Evolutionary conservation across 2,797 vertebrate species (phyloP), one percentile per base, ranked within the genome.

Genomic region (Phoxinus dragarum): DNA sequence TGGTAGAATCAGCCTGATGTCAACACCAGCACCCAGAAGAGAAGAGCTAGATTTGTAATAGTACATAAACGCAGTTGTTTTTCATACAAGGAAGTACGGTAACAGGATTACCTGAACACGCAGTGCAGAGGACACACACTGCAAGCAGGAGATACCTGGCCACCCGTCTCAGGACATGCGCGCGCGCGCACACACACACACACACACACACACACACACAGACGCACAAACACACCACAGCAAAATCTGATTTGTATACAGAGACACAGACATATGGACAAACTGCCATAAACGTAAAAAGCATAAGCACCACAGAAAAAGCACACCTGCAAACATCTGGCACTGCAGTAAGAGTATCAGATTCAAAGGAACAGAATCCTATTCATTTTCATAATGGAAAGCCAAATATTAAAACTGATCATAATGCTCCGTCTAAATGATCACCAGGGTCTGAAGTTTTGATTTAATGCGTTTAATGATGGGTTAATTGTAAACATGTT

Each of bases 121-220:
- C 56, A 87, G 89, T 87, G 91, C 92, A 92, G 94, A 92, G 92
- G 92, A 92, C 93, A 92, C 92, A 92, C 93, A 93, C 94, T 90
- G 89, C 93, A 94, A 95, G 93, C 95, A 91, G 93, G 87, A 88
- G 93, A 94, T 92, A 92, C 91, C 92, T 92, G 93, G 89, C 73
- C 47, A 90, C 92, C 90, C 92, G 86, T 94, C 95, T 95, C 94
- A 93, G 93, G 86, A 89, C 91, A 92, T 86, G 91, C 81, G 89
- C 81, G 87, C 76, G 92, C 88, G 92, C 86, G 93, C 88, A 76
- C 61, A 68, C 67, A 69, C 74, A 81, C 73, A 84, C 67, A 84
- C n/a, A n/a, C n/a, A n/a, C 88, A 76, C 61, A 68, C 67, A 69
- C 73, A 81, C 73, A 84, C 67, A 84, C 80, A 75, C 73, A 80